Conservation (phyloP, 1,140 invertebrate genomes). For the Drosophila ogumai region DNA sequence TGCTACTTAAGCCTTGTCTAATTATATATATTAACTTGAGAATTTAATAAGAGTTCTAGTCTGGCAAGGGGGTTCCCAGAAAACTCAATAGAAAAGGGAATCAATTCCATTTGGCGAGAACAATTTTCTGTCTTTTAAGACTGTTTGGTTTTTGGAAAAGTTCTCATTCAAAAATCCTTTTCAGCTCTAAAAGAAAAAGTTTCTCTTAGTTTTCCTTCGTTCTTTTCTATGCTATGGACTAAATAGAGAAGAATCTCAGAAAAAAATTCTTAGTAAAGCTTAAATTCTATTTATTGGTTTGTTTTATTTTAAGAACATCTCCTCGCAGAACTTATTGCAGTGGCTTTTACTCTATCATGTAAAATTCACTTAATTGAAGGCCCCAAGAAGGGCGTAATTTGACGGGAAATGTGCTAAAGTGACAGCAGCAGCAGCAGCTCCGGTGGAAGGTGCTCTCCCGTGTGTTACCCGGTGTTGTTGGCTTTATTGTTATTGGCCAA, state of each 20-base stretch:
- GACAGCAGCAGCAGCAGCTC: conserved; percentile 24
- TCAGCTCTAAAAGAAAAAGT: background rate
- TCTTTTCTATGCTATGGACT: too few relatives aligned
- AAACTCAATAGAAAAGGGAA: background rate
- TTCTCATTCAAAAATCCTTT: background rate
- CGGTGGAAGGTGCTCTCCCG: conserved; percentile 10
- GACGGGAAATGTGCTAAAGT: conserved; percentile 31
- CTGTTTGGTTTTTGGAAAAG: too few relatives aligned
- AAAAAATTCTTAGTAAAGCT: background rate
- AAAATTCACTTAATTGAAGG: conserved; percentile 5
- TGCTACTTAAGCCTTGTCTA: background rate
- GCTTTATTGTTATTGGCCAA: conserved; percentile 79
- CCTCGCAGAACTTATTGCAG: background rate
- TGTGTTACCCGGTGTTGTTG: conserved; percentile 25
- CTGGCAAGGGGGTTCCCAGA: background rate
- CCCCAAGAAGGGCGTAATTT: background rate
- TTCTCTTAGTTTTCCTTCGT: background rate
- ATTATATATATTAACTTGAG: background rate
- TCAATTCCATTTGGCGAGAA: background rate
- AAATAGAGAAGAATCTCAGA: too few relatives aligned
- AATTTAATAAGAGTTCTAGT: background rate
- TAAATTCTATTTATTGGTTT: background rate
- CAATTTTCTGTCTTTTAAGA: background rate
- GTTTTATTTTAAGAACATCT: background rate
- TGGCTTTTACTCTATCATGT: background rate